A percentile compares a stretch with the other conserved stretches of the same genome.
phyloP scores from a whole-genome alignment of 2,888 invertebrate species.

The Drosophila setosimentum region DNA sequence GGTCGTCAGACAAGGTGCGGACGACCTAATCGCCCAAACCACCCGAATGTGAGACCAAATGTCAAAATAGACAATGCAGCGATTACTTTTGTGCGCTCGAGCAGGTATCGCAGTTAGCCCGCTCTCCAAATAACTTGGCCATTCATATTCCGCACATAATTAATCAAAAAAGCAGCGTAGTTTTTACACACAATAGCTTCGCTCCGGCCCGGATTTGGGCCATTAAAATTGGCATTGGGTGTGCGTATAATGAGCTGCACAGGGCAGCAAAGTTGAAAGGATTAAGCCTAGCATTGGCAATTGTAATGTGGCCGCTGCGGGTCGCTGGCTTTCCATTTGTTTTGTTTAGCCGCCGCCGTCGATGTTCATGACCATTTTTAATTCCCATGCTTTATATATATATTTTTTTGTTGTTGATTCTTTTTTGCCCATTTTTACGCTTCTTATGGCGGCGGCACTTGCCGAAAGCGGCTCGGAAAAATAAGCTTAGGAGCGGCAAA shows the following conservation, averaged over 20 bases:
- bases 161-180: constrained; percentile 70
- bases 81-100: constrained; percentile 51
- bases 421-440: constrained; percentile 55
- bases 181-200: constrained; percentile 45
- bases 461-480: constrained; percentile 68
- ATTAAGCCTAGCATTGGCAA: constrained; percentile 64
- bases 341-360: constrained; percentile 57
- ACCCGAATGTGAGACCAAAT: constrained; percentile 29
- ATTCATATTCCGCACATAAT: constrained; percentile 71
- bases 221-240: constrained; percentile 66
- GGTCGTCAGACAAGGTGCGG: constrained; percentile 46
- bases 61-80: constrained; percentile 78
- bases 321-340: constrained; percentile 57
- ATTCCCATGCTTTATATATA: constrained; percentile 54
- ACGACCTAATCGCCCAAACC: constrained; percentile 51
- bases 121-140: constrained; percentile 2
- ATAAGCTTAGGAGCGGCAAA: constrained; percentile 74
- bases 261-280: constrained; percentile 58
- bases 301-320: constrained; percentile 67
- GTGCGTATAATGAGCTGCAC: constrained; percentile 70
- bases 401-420: constrained; percentile 43
- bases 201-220: constrained; percentile 63
- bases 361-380: constrained; percentile 58
- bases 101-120: constrained; percentile 4
- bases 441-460: constrained; percentile 67